Evolutionary conservation across 1,140 invertebrate genomes (phyloP).

Genomic region (Drosophila ananassae): DNA sequence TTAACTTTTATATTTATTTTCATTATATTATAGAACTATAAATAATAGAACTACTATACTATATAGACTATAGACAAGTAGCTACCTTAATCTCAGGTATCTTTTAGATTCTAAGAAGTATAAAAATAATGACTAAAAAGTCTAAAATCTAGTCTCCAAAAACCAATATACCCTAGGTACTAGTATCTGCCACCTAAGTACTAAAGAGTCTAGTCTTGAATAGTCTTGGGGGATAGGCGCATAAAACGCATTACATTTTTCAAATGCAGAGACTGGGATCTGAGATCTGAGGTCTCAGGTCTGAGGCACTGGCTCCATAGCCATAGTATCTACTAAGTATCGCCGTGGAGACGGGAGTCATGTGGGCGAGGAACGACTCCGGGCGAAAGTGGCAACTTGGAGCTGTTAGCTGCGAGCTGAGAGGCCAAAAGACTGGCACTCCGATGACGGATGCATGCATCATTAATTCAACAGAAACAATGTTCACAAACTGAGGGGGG

Average conservation of each 20-base stretch:
- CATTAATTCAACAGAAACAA: constrained; percentile 76
- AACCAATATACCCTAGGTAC: neutral
- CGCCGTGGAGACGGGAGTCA: constrained; percentile 22
- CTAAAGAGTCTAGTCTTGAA: constrained; percentile 4
- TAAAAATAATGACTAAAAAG: no score
- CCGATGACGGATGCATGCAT: constrained; percentile 81
- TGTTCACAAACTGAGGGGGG: constrained; percentile 48
- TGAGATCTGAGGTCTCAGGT: constrained; percentile 2
- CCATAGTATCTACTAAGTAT: constrained; percentile 14
- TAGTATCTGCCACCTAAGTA: neutral
- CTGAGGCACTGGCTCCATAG: constrained; percentile 23
- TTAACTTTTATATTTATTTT: no score
- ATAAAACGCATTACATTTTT: constrained; percentile 72
- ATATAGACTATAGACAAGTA: no score
- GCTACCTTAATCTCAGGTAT: no score
- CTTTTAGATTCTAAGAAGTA: no score
- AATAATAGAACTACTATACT: no score
- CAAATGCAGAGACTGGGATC: constrained; percentile 44
- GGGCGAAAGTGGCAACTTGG: constrained; percentile 59
- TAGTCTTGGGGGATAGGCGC: constrained; percentile 15
- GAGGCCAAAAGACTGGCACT: constrained; percentile 42
- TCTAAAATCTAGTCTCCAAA: neutral
- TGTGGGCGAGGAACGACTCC: constrained; percentile 52
- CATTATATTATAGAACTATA: no score
- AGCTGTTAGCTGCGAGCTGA: neutral